Conservation (phyloP, 2,797 vertebrate species). For the Lepilemur ruficaudatus region DNA sequence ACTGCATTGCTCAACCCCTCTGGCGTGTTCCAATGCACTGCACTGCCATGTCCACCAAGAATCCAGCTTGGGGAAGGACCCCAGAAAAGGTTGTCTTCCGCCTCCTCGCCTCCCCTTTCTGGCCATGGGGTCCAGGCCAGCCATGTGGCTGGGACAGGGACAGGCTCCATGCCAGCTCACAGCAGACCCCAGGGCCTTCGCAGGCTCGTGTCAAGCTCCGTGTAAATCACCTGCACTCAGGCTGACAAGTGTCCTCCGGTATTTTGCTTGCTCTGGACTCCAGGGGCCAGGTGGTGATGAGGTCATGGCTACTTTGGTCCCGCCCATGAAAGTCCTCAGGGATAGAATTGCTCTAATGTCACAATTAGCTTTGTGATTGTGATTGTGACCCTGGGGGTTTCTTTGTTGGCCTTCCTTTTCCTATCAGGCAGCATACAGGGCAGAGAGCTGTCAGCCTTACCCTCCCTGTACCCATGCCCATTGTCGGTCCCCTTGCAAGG, state of each 20-base stretch:
- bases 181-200: neutral
- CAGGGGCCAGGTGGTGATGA: neutral
- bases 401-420: neutral
- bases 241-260: neutral
- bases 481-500: accelerated
- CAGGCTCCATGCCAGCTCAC: neutral
- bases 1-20: too few relatives aligned
- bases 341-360: neutral
- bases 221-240: neutral
- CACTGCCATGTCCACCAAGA: neutral
- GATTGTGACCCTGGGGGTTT: neutral
- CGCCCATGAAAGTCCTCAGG: neutral
- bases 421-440: neutral
- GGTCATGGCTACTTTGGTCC: neutral
- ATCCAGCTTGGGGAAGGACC: neutral
- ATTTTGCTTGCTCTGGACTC: neutral
- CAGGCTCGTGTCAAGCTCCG: neutral
- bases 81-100: neutral
- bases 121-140: neutral
- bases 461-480: too few relatives aligned
- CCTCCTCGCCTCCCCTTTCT: neutral
- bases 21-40: neutral
- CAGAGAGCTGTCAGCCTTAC: neutral
- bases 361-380: neutral
- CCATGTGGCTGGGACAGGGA: neutral